Base-by-base conservation (phyloP, 2,797 vertebrate species). In the Lepidocolaptes lacrymiger region DNA sequence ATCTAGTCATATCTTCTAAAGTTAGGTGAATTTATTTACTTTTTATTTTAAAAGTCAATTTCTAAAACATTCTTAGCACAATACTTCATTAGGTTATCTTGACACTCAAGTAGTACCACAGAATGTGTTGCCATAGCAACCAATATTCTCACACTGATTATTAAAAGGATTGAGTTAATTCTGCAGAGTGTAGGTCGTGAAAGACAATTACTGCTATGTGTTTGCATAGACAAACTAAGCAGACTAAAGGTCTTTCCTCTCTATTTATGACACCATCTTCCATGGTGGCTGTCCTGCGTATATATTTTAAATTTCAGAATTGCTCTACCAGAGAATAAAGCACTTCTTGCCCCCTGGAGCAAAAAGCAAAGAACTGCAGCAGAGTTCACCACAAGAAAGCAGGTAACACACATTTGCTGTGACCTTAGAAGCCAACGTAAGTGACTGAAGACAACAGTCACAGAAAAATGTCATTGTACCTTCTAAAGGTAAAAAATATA, bases 61-160 rank as follows among this genome's bases (percentile, higher is more conserved):
- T 80, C 79, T 87, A 59, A 94, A 85, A 73, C 56, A 86, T 59
- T 94, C 81, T 89, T 89, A 89, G 77, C 58, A 52, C 46, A 49
- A 18, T 85, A 93, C 88, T 91, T 96, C 73, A 88, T 69, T 27
- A 96, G 79, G 72, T 95, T 95, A 96, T 94, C 95, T 92, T 94
- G 89, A 96, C 81, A 94, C 75, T 79, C 52, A 52, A 95, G 63
- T 92, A 86, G 85, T 84, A 63, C 54, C 88, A 92, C 18, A 39
- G 81, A 85, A 74, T 44, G 49, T 75, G 94, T 95, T 95, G 64
- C 85, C 79, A 92, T 88, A 90, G 94, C 72, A 94, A 97, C 96
- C 76, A 73, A 67, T 78, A 94, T 75, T 91, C 92, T 89, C 85
- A 71, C 76, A 85, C 36, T 78, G 78, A 71, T 90, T 93, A 96